These are phyloP conservation scores for Zele albiditarsus DNA, from an alignment of 2,888 invertebrate genomes.

Conservation along the genomic window DNA sequence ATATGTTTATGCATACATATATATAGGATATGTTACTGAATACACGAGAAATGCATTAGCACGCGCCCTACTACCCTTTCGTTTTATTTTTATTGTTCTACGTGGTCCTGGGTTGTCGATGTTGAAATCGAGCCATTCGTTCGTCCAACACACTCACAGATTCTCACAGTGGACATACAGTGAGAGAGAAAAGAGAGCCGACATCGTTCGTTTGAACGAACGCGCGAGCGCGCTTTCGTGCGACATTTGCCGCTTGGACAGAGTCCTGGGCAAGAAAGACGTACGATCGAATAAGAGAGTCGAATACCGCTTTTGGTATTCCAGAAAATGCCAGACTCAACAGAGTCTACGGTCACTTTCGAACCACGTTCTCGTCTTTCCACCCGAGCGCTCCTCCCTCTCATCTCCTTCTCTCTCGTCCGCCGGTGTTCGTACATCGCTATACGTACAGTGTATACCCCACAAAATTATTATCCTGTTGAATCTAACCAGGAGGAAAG, in stretches of 20 bases:
- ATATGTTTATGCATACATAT: constrained; percentile 32
- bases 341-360: background rate
- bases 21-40: constrained; percentile 34
- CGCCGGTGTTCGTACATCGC: background rate
- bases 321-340: constrained; percentile 3
- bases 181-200: constrained; percentile 31
- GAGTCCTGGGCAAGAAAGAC: background rate
- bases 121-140: constrained; percentile 34
- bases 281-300: constrained; percentile 16
- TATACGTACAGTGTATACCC: background rate
- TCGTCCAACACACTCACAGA: constrained; percentile 20
- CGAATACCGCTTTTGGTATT: constrained; percentile 8
- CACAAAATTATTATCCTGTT: constrained; percentile 17
- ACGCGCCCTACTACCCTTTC: constrained; percentile 62
- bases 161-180: constrained; percentile 33
- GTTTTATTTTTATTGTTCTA: constrained; percentile 57
- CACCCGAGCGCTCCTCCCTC: background rate
- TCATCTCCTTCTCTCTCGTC: background rate
- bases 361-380: constrained; percentile 9
- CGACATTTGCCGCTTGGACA: constrained; percentile 10
- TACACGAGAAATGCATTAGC: constrained; percentile 68
- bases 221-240: constrained; percentile 8
- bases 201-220: constrained; percentile 45
- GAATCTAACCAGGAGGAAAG: background rate
- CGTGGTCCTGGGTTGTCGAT: constrained; percentile 31